Evolutionary conservation across 2,797 vertebrate species (phyloP), one percentile per base, ranked within the genome.

Genomic region (Peromyscus eremicus): DNA sequence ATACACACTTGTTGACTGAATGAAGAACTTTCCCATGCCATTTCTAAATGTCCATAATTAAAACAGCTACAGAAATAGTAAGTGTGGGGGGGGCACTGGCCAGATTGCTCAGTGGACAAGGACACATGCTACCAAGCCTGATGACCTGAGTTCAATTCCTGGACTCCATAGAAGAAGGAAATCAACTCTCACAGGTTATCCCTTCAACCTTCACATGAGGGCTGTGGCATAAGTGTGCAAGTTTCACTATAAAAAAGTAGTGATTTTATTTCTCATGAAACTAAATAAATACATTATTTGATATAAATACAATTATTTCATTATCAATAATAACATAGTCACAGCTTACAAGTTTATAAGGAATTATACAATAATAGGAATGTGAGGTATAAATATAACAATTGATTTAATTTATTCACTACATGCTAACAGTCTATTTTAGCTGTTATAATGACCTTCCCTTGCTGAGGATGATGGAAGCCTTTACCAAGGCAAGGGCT

Each of bases 211-310:
- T 49, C 43, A 46, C 27, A 29, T 6, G 5, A 64, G 62, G 62
- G 40, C 32, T 49, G 17, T 68, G 62, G 29, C 62, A 34, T 34
- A 34, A 6, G 40, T 46, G 17, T 57, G 17, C 40, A 66, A 29
- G 21, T 46, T 62, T 64, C 40, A 43, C 40, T 43, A 62, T 17
- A 3, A 79, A 40, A 62, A 62, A 5, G 49, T 32, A 43, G 25
- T 75, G 27, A 46, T 60, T 90, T 86, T 49, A 83, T 79, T 93
- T 97, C 96, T 73, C 80, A 75, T 49, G 62, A 94, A 91, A 82
- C 91, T 75, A 92, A 94, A 75, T 49, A 92, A 29, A 32, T 64
- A 93, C 64, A 75, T 75, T 16, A 81, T 89, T 81, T 94, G 40
- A 37, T 34, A 81, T 82, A 87, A 76, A 83, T 43, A 80, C 25